phyloP scores from a whole-genome alignment of 2,797 vertebrate species.

The Bradypodion pumilum region DNA sequence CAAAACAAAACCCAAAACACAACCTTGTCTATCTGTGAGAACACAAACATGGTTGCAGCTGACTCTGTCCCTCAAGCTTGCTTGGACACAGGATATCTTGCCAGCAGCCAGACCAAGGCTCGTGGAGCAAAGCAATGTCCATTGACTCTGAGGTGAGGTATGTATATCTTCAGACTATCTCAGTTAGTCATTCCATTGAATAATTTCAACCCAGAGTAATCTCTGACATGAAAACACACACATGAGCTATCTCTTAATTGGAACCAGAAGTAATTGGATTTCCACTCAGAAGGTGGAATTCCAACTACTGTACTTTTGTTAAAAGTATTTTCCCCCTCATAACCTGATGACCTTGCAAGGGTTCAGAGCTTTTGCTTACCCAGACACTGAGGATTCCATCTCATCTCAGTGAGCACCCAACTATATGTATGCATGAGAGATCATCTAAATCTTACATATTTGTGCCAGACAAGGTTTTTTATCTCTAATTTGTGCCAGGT shows the following conservation, averaged over 20 bases:
- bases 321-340: not conserved
- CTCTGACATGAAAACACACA: too few species aligned
- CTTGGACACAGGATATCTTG: not conserved
- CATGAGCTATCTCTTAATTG: not conserved
- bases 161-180: not conserved
- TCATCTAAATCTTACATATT: not conserved
- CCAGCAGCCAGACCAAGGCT: not conserved
- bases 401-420: not conserved
- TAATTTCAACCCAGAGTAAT: too few species aligned
- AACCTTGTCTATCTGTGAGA: too few species aligned
- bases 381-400: not conserved
- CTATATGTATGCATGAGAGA: not conserved
- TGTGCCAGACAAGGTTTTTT: not conserved
- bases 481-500: not conserved
- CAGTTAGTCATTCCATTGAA: not conserved
- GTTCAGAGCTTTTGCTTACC: not conserved
- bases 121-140: not conserved
- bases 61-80: not conserved
- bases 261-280: not conserved
- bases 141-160: not conserved
- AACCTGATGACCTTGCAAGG: not conserved
- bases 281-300: not conserved
- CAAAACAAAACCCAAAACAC: too few species aligned
- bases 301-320: not conserved
- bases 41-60: not conserved